These are phyloP conservation scores for Nymphalis urticae DNA, from an alignment of 2,888 invertebrate genomes.

Conservation along the genomic window DNA sequence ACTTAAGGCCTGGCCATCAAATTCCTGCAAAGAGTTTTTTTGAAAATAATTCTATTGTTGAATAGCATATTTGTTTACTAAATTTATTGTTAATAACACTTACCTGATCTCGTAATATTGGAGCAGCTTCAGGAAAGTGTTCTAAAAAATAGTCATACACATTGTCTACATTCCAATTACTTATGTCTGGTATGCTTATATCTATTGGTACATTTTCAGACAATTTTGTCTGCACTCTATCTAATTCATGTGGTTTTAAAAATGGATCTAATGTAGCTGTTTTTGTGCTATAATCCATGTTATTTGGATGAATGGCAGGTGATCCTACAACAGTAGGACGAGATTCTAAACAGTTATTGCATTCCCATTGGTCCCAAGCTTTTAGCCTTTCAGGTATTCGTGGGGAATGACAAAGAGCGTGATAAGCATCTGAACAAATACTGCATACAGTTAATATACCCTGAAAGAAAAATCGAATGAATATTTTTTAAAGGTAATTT, in stretches of 20 bases:
- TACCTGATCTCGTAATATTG: conserved; percentile 91
- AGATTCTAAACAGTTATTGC: conserved; percentile 83
- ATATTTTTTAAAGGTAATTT: no score
- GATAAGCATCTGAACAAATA: conserved; percentile 92
- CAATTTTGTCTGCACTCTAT: conserved; percentile 66
- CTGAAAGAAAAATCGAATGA: conserved; percentile 59
- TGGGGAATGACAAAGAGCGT: conserved; percentile 90
- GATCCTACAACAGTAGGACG: conserved; percentile 64
- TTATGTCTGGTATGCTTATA: conserved; percentile 88
- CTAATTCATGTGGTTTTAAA: conserved; percentile 72
- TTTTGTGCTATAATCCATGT: conserved; percentile 56
- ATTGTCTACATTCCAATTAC: conserved; percentile 91
- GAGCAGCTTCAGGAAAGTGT: conserved; percentile 90
- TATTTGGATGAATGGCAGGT: conserved; percentile 61
- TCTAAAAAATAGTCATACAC: conserved; percentile 90
- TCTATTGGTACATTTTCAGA: conserved; percentile 79
- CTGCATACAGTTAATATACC: conserved; percentile 89
- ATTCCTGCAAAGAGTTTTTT: conserved; percentile 82
- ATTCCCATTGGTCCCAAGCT: conserved; percentile 86
- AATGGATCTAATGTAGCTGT: conserved; percentile 66
- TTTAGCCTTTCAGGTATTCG: conserved; percentile 81
- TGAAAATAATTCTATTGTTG: no score
- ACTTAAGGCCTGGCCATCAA: conserved; percentile 93
- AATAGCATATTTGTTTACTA: no score
- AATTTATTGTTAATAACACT: conserved; percentile 26